Evolutionary conservation across 2,113 vertebrate species (phyloP).

Genomic region (Cricetomys ansorgei): DNA sequence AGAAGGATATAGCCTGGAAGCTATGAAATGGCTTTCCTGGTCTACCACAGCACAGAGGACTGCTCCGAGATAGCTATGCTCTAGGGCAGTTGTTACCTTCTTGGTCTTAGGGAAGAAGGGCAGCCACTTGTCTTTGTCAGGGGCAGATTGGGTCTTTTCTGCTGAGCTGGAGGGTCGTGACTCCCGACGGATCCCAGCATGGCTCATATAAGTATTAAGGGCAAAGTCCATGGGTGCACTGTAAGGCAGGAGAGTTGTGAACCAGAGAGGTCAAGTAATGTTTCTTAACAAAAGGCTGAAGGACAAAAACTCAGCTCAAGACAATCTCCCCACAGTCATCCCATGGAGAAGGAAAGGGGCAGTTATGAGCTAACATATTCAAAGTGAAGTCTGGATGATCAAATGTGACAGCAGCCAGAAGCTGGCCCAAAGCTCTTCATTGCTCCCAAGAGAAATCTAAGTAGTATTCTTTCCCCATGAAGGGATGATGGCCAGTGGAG

Average conservation of each 20-base stretch:
- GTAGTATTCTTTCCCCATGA: not conserved
- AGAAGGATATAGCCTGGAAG: not conserved
- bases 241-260: not conserved
- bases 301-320: not conserved
- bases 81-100: conserved; percentile 86
- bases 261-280: not conserved
- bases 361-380: not conserved
- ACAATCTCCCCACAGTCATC: not conserved
- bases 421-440: not conserved
- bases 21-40: not conserved
- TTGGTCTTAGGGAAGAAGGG: conserved; percentile 95
- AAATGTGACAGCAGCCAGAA: not conserved
- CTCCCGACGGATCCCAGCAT: conserved; percentile 93
- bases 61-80: not conserved
- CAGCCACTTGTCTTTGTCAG: conserved; percentile 96
- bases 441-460: not conserved
- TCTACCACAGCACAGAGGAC: not conserved
- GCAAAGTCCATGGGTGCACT: conserved; percentile 93
- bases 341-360: not conserved
- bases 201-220: conserved; percentile 92
- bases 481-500: not conserved
- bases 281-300: not conserved
- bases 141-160: conserved; percentile 86
- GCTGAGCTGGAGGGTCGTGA: conserved; percentile 83
- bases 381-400: not conserved